phyloP scores from a whole-genome alignment of 2,797 vertebrate species.

The Phoxinus dragarum region DNA sequence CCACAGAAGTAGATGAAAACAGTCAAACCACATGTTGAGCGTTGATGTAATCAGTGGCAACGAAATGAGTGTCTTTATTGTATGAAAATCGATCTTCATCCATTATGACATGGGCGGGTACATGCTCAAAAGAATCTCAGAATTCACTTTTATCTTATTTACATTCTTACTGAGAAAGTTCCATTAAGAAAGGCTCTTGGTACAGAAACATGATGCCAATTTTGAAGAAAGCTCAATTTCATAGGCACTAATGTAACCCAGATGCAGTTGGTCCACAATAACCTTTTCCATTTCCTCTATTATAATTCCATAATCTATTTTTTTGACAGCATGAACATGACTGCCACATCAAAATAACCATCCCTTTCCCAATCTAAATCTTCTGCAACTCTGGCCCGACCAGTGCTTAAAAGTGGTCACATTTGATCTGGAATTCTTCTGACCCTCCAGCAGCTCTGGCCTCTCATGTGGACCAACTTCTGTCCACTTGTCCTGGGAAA shows the following conservation, averaged over 20 bases:
- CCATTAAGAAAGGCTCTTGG: slow-evolving; percentile 35
- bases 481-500: background rate
- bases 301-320: slow-evolving; percentile 46
- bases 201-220: slow-evolving; percentile 24
- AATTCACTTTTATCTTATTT: slow-evolving; percentile 1
- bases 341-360: slow-evolving; percentile 6
- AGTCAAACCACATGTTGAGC: slow-evolving; percentile 21
- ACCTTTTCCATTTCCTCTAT: slow-evolving; percentile 47
- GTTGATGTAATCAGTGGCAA: slow-evolving; percentile 1
- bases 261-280: slow-evolving; percentile 33
- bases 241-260: slow-evolving; percentile 34
- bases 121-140: slow-evolving; percentile 13
- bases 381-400: background rate
- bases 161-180: slow-evolving; percentile 26
- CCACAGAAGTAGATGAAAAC: slow-evolving; percentile 18
- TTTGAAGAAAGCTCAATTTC: slow-evolving; percentile 37
- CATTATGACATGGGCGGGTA: slow-evolving; percentile 34
- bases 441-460: background rate
- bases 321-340: slow-evolving; percentile 15
- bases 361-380: background rate
- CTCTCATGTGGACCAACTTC: background rate
- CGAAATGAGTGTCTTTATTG: slow-evolving; percentile 32
- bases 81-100: slow-evolving; percentile 28
- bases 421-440: slow-evolving; percentile 39
- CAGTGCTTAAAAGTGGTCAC: background rate